Conservation (phyloP, 2,888 invertebrate species). For the Mechanitis messenoides region DNA sequence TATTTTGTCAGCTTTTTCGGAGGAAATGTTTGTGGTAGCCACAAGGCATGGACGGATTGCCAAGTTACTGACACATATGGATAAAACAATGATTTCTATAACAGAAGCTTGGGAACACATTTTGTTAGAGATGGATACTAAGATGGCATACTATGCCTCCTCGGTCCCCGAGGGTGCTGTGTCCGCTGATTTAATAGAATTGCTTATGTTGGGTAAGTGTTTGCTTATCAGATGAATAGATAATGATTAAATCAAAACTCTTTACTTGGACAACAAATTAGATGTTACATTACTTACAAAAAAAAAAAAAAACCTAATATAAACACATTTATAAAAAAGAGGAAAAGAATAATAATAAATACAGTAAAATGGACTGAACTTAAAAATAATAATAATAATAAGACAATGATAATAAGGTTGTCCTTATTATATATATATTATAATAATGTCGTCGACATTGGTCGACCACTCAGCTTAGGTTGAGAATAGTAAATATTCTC, state of each 20-base stretch:
- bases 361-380: no score
- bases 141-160: constrained; percentile 91
- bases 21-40: constrained; percentile 83
- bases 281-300: no score
- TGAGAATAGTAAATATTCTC: no score
- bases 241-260: neutral
- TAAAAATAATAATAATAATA: no score
- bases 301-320: no score
- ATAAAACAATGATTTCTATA: constrained; percentile 86
- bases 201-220: constrained; percentile 86
- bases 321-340: no score
- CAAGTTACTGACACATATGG: constrained; percentile 81
- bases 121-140: constrained; percentile 94
- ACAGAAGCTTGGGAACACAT: constrained; percentile 97
- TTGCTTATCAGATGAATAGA: neutral
- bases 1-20: constrained; percentile 79
- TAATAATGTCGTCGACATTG: no score
- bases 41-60: constrained; percentile 84
- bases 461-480: no score
- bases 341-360: no score
- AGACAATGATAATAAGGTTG: no score
- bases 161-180: constrained; percentile 87
- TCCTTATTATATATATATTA: no score
- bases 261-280: neutral
- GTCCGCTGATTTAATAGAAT: constrained; percentile 92